Conservation (phyloP, 2,113 vertebrate species). For the Amazona vittata region DNA sequence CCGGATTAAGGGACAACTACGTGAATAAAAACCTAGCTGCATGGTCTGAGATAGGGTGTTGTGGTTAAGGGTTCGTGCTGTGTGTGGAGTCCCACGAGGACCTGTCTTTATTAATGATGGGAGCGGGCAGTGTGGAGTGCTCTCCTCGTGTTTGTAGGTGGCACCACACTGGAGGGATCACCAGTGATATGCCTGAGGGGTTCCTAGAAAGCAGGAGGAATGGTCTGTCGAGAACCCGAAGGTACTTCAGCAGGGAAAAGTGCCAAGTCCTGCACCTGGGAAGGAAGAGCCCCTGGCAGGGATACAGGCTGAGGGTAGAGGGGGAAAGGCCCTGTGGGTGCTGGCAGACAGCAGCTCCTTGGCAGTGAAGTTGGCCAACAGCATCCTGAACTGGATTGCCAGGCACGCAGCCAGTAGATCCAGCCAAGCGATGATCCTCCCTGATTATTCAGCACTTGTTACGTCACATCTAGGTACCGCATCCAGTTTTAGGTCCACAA, state of each 20-base stretch:
- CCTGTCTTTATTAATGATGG: not conserved
- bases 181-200: not conserved
- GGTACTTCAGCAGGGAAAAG: not conserved
- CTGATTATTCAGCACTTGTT: not conserved
- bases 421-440: not conserved
- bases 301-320: not conserved
- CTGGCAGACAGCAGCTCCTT: not conserved
- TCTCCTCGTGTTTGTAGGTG: not conserved
- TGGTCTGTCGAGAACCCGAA: not conserved
- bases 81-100: not conserved
- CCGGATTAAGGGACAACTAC: not conserved
- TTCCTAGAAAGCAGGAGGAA: not conserved
- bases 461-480: fast-evolving
- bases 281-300: not conserved
- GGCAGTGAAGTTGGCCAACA: not conserved
- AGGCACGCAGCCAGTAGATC: not conserved
- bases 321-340: not conserved
- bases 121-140: not conserved
- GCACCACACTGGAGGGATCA: not conserved
- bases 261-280: not conserved
- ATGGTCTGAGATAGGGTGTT: not conserved
- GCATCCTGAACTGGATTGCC: not conserved
- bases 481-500: not conserved
- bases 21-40: not conserved
- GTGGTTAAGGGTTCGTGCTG: not conserved